phyloP scores from a whole-genome alignment of 2,888 invertebrate genomes.

The Drosophila koepferae region DNA sequence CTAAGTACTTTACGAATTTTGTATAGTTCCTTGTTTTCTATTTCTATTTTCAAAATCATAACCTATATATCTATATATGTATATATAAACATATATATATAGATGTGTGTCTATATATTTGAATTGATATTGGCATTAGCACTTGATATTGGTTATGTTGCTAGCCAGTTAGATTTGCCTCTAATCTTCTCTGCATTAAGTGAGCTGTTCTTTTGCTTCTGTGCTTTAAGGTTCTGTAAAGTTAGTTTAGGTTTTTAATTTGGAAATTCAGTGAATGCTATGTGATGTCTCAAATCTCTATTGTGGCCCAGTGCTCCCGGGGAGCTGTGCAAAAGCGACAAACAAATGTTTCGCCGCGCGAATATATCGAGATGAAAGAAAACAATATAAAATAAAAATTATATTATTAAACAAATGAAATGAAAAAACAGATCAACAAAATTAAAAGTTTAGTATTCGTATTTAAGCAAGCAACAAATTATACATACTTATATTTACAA shows the following conservation, averaged over 20 bases:
- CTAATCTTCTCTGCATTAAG: constrained; percentile 36
- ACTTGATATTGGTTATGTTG: constrained; percentile 37
- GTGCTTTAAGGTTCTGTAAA: constrained; percentile 64
- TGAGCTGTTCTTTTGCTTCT: constrained; percentile 56
- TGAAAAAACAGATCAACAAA: constrained; percentile 72
- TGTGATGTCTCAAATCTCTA: constrained; percentile 79
- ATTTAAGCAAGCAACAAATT: constrained; percentile 80
- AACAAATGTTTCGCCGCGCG: constrained; percentile 39
- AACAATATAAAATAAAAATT: constrained; percentile 24
- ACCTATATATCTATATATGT: constrained; percentile 27
- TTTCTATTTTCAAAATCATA: constrained; percentile 61
- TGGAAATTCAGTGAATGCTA: constrained; percentile 68
- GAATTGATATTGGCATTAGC: constrained; percentile 41
- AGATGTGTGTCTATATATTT: constrained; percentile 18
- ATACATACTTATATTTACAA: constrained; percentile 81
- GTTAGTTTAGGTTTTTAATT: constrained; percentile 64
- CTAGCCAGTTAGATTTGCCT: constrained; percentile 28
- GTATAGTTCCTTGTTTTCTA: constrained; percentile 78
- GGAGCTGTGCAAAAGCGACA: constrained; percentile 48
- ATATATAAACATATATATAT: constrained; percentile 12
- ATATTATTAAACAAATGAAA: constrained; percentile 19
- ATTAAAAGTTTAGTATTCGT: constrained; percentile 78
- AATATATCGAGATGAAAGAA: constrained; percentile 54
- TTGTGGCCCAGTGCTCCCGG: constrained; percentile 74
- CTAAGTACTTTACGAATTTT: constrained; percentile 77